Evolutionary conservation across 2,113 vertebrate species (phyloP), one percentile per base, ranked within the genome.

Genomic region (Phalacrocorax brasilianus): DNA sequence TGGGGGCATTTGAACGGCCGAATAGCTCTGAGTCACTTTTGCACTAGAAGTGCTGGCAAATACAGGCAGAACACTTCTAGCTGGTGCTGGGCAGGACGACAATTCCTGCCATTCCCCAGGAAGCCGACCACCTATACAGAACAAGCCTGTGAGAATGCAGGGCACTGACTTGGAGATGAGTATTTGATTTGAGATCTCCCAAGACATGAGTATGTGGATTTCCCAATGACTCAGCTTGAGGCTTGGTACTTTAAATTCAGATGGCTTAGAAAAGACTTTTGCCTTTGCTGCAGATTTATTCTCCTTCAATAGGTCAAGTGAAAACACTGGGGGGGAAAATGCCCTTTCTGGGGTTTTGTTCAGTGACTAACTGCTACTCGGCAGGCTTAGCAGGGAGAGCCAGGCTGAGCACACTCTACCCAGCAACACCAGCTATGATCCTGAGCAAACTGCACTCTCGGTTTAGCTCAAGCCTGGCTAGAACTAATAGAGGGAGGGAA

Each of bases 131-230:
- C 50, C 73, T 68, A 32, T 49, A 53, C 22, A 45, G 32, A 79
- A 79, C 28, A 53, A 56, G 42, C 58, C 45, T 72, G 32, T 35
- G 49, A 93, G 80, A 91, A 85, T 0, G 1, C 56, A 65, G 58
- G 50, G n/a, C 70, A 78, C 5, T 89, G 80, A 92, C 70, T 92
- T 77, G 81, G 58, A 94, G 33, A 89, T 55, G 17, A 91, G 47
- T 82, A 85, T 91, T 94, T 91, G 53, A 85, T 94, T 79, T 95
- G 75, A 94, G 59, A 91, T 95, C 66, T 94, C 77, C 32, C 63
- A 87, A 73, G 81, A 88, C 84, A 35, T 1, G n/a, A 89, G 38
- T 67, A 70, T 0, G 0, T 77, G 71, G 58, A 95, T 89, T 94
- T 95, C 78, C 77, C 74, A 47, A 6, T 91, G 94, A 97, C 89